phyloP scores from a whole-genome alignment of 2,797 vertebrate genomes.

The Scleropages formosus region DNA sequence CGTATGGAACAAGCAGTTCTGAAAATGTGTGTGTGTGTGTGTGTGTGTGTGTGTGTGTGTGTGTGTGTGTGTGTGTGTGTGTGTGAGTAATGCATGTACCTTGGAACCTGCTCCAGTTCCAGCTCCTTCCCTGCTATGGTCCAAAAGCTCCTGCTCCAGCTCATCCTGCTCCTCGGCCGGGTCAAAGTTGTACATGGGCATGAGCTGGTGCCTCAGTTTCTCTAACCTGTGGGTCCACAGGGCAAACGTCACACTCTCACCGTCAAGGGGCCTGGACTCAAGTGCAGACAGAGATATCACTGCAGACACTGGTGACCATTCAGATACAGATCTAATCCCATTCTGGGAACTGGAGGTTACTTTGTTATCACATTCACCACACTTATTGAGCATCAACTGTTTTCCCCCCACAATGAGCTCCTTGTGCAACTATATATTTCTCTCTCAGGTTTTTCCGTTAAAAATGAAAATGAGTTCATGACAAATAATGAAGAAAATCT shows the following conservation, averaged over 20 bases:
- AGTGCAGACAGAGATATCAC: background rate
- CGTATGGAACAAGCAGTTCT: too few species aligned
- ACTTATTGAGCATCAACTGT: too few species aligned
- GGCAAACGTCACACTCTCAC: background rate
- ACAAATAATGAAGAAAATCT: background rate
- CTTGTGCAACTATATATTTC: background rate
- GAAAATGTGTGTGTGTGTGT: too few species aligned
- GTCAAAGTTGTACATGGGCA: slow-evolving; percentile 99
- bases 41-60: background rate
- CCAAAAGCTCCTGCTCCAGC: slow-evolving; percentile 93
- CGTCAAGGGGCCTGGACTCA: background rate
- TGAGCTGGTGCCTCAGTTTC: slow-evolving; percentile 94
- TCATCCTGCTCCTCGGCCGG: slow-evolving; percentile 96
- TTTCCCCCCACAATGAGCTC: background rate
- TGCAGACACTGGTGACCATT: background rate
- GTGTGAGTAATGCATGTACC: slow-evolving; percentile 56
- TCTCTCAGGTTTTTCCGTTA: background rate
- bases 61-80: background rate
- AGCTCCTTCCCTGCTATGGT: slow-evolving; percentile 84
- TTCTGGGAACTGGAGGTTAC: too few species aligned
- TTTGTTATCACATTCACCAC: too few species aligned
- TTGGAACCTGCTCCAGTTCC: slow-evolving; percentile 78
- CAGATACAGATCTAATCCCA: background rate
- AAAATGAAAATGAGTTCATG: background rate
- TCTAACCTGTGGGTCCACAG: slow-evolving; percentile 75